Base-by-base conservation (phyloP, 2,888 invertebrate species). In the Drosophila prostipennis region DNA sequence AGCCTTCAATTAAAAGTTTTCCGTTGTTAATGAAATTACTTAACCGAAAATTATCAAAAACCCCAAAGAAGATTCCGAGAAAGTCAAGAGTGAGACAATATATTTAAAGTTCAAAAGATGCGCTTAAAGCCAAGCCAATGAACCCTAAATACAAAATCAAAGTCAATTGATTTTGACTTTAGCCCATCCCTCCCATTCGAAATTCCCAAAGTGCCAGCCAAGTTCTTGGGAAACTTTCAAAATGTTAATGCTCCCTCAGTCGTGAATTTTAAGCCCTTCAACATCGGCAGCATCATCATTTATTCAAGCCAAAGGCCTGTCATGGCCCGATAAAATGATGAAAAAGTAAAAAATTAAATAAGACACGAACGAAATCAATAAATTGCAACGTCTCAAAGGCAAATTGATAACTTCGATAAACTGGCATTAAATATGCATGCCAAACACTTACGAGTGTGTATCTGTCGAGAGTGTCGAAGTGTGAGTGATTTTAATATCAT, bases 341-440 rank as follows among this genome's bases (percentile, higher is more conserved):
- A 72, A 76, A 45, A 46, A 54, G 34, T n/a, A 39, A 11, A 43
- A 77, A 79, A 85, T 85, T 81, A 74, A 81, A 87, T 71, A 67
- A 81, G 71, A 74, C 68, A 76, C 63, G 72, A 79, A 77, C 60
- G 61, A 78, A 79, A 82, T 87, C 82, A 79, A 82, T 82, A 82
- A 79, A 87, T 85, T 82, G 87, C 87, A 85, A 60, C 39, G 60
- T 53, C 52, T 32, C 45, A 65, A 43, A 72, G 48, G 57, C 49
- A 56, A 67, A 26, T 56, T 54, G 61, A 52, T 61, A 68, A 77
- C 64, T 71, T 59, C 69, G 51, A 78, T 69, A 77, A 77, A 65
- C 60, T 71, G 61, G 64, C 79, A 77, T 87, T 79, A 87, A 82
- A 76, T 85, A 87, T 87, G 71, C 76, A 87, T 70, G 71, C 43